Evolutionary conservation across 2,888 invertebrate genomes (phyloP).

Genomic region (Blastobasis lacticolella): DNA sequence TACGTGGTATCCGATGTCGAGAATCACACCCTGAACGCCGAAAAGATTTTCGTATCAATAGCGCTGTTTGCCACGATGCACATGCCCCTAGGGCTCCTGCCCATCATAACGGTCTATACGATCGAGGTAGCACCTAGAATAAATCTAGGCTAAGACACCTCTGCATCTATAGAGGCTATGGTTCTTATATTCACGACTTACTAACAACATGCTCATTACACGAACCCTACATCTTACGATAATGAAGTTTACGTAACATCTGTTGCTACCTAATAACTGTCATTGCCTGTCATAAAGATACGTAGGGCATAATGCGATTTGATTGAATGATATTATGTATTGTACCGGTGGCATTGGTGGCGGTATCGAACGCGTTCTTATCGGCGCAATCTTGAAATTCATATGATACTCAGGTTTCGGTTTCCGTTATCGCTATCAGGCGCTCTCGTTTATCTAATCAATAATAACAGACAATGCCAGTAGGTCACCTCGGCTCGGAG

Average conservation of each 20-base stretch:
- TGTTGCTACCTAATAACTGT: conserved; percentile 3
- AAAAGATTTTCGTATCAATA: conserved; percentile 90
- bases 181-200: conserved; percentile 37
- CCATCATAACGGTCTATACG: conserved; percentile 81
- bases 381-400: too few species aligned
- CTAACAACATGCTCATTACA: conserved; percentile 35
- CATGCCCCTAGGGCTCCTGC: conserved; percentile 88
- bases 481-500: too few species aligned
- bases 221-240: conserved; percentile 4
- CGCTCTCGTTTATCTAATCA: too few species aligned
- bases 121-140: conserved; percentile 79
- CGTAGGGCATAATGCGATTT: background rate
- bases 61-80: conserved; percentile 91
- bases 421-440: too few species aligned
- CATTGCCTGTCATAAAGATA: background rate
- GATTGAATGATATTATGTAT: background rate
- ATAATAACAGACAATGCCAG: too few species aligned
- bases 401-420: too few species aligned
- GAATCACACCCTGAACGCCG: conserved; percentile 83
- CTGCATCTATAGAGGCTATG: conserved; percentile 39
- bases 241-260: conserved; percentile 13
- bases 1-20: conserved; percentile 81
- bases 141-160: conserved; percentile 3
- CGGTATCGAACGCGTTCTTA: too few species aligned
- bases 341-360: too few species aligned